Evolutionary conservation across 2,113 vertebrate species (phyloP), one percentile per base, ranked within the genome.

Genomic region (Gobio gobio): DNA sequence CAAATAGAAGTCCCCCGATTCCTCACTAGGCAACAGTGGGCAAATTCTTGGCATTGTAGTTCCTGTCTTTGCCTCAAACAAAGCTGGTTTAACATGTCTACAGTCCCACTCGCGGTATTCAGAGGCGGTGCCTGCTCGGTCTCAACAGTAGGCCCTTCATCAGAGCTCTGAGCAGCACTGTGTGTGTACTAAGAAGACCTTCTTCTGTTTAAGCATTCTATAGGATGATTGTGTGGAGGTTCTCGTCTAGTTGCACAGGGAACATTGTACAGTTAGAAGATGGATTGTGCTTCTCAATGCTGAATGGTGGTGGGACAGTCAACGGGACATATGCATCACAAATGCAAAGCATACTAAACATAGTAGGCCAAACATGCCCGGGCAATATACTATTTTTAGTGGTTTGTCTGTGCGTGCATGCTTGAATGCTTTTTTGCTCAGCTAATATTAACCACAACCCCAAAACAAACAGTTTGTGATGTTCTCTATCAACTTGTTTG

Each of bases 111-210:
- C 7, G 18, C 26, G 43, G 73, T 33, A 74, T 49, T 86, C 43
- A 58, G 56, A 82, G 47, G 54, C 64, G 33, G 77, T 75, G 72
- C 77, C 68, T 7, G 78, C 70, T 40, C 58, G 0, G 72, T 24
- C 36, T 68, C 64, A 78, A 89, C 88, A 89, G 73, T 85, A 76
- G 24, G 54, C 64, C 63, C 83, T 89, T 87, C 56, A 87, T 87
- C 73, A 59, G 64, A 43, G 3, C 51, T 80, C 5, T 72, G 47
- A 16, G 51, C 18, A 63, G 73, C 54, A 22, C 82, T 89, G 83
- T 87, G 79, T 87, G 79, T 73, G 33, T 2, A 26, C 79, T 68
- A 68, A 58, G 24, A 83, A 83, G 64, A 68, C 83, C 58, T 78
- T 85, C 78, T 83, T 85, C 66, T 83, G 64, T 56, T 63, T 51